phyloP scores from a whole-genome alignment of 2,113 vertebrate species.

The Lamprotornis superbus region DNA sequence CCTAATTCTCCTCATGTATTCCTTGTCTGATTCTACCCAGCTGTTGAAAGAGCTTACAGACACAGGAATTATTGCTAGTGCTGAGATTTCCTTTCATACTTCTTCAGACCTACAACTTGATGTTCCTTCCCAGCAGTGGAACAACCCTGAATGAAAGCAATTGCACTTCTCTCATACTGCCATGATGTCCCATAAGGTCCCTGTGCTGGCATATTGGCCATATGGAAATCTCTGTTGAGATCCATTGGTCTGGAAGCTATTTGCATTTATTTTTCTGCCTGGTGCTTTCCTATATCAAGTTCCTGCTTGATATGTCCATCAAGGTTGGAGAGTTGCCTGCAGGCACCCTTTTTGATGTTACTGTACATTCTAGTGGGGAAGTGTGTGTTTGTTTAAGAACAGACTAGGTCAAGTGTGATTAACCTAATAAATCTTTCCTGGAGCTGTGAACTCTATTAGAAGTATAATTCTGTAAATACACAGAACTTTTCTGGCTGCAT shows the following conservation, averaged over 20 bases:
- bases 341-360: not conserved
- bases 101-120: not conserved
- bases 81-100: not conserved
- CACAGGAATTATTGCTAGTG: not conserved
- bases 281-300: not conserved
- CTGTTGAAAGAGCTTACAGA: slow-evolving; percentile 5
- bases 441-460: not conserved
- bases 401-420: not conserved
- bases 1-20: not conserved
- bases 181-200: not conserved
- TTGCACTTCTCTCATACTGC: not conserved
- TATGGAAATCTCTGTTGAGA: not conserved
- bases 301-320: not conserved
- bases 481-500: not conserved
- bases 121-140: not conserved
- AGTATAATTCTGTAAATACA: not conserved
- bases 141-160: not conserved
- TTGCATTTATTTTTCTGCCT: not conserved
- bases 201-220: not conserved
- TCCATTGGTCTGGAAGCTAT: not conserved
- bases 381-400: not conserved
- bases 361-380: fast-evolving
- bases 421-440: not conserved
- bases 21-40: slow-evolving; percentile 1
- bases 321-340: not conserved